Conservation (phyloP, 2,113 vertebrate genomes). For the Pheucticus melanocephalus region DNA sequence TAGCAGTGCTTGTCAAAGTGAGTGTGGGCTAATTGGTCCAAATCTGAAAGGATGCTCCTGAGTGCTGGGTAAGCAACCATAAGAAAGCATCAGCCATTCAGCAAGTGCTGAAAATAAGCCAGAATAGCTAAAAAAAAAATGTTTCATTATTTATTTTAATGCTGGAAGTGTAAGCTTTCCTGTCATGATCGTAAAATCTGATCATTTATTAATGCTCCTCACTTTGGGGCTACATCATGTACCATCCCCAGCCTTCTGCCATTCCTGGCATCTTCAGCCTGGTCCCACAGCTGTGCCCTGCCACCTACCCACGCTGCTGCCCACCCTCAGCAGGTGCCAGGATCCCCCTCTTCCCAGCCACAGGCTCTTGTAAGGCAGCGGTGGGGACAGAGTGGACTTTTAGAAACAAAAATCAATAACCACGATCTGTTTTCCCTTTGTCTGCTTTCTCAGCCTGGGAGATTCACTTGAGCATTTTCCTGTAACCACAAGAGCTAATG, state of each 20-base stretch:
- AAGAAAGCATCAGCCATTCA: constrained; percentile 61
- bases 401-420: background rate
- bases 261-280: background rate
- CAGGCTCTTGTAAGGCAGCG: fast-evolving
- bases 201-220: constrained; percentile 72
- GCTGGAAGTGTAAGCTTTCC: constrained; percentile 69
- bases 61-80: constrained; percentile 47
- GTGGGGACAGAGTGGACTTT: background rate
- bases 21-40: constrained; percentile 19
- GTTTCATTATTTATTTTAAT: constrained; percentile 76
- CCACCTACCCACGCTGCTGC: fast-evolving
- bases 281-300: background rate
- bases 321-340: background rate
- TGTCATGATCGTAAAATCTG: constrained; percentile 68
- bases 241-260: constrained; percentile 5
- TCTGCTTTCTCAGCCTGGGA: constrained; percentile 6
- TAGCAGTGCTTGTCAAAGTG: background rate
- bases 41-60: constrained; percentile 58
- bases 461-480: background rate
- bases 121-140: constrained; percentile 36
- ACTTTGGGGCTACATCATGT: constrained; percentile 22
- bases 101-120: constrained; percentile 60
- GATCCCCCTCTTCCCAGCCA: background rate
- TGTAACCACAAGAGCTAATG: background rate
- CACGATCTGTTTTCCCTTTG: background rate